Base-by-base conservation (phyloP, 2,888 invertebrate species). In the Vesta saturnalis region DNA sequence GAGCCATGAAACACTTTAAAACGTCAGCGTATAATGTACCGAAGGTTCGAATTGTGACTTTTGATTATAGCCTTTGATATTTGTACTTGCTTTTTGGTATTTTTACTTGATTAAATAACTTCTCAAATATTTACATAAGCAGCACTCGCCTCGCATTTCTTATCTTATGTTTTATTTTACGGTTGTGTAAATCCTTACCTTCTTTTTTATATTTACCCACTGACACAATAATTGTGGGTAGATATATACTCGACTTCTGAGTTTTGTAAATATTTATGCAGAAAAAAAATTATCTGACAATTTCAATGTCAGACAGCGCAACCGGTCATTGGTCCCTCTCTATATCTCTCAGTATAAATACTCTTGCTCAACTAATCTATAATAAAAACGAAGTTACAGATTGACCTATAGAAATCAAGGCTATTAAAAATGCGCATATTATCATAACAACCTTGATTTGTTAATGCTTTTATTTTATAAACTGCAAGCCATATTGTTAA, bases 291-390 rank as follows among this genome's bases (percentile, higher is more conserved):
- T 68, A 73, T 72, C 72, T 73, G 77, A 77, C 78, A 77, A 73
- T 76, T 77, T 78, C 78, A 79, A 79, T 79, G 78, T 77, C 78
- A 78, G 77, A 77, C 77, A 60, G 62, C 68, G 19, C 52, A 68
- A 73, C 73, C 76, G 77, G 79, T 78, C 78, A 77, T 74, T 79
- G 78, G 63, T 67, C 67, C 30, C 59, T 39, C 39, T 39, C 8
- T 39, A 3, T 5, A 10, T 39, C 39, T 39, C 3, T 39, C 2
- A n/a, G 39, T 39, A 39, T 4, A n/a, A 54, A 60, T 19, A 47
- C 56, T 62, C 65, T 65, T 65, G 65, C 69, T 67, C 63, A 67
- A 67, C 67, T 63, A 67, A 67, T 67, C 67, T 60, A 43, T 54
- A 67, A 56, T 64, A 67, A 67, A 63, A 67, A 63, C 55, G 63